Conservation (phyloP, 2,797 vertebrate species). For the Rhabdomys pumilio region DNA sequence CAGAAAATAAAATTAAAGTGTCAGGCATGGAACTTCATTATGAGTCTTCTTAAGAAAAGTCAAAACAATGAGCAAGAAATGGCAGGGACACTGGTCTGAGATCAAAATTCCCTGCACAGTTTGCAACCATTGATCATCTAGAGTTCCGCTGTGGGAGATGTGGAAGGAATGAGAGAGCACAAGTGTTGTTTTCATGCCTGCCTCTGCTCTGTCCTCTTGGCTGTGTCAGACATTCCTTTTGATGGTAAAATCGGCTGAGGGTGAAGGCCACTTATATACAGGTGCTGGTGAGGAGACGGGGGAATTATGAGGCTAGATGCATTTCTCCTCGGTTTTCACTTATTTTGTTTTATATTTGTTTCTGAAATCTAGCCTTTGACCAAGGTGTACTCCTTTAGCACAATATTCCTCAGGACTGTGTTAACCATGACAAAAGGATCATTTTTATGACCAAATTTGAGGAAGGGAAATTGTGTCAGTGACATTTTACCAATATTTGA, state of each 20-base stretch:
- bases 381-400: neutral
- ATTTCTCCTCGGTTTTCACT: neutral
- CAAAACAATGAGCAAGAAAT: neutral
- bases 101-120: constrained; percentile 18
- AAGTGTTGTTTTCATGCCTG: neutral
- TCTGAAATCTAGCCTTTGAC: constrained; percentile 15
- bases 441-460: constrained; percentile 5
- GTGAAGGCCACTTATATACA: neutral
- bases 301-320: neutral
- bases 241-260: neutral
- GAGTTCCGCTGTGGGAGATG: neutral
- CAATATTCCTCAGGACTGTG: constrained; percentile 40
- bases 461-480: neutral
- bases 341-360: neutral
- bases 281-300: neutral
- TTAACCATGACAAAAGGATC: neutral
- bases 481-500: neutral
- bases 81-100: constrained; percentile 9
- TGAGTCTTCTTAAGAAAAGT: constrained; percentile 23
- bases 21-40: neutral
- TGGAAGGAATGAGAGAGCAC: neutral
- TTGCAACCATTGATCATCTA: neutral
- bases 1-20: constrained; percentile 12
- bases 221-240: neutral
- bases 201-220: neutral